Percentiles rank a stretch among this genome's conserved stretches.
Evolutionary conservation across 2,113 vertebrate species (phyloP).

Genomic region (Reinhardtius hippoglossoides): DNA sequence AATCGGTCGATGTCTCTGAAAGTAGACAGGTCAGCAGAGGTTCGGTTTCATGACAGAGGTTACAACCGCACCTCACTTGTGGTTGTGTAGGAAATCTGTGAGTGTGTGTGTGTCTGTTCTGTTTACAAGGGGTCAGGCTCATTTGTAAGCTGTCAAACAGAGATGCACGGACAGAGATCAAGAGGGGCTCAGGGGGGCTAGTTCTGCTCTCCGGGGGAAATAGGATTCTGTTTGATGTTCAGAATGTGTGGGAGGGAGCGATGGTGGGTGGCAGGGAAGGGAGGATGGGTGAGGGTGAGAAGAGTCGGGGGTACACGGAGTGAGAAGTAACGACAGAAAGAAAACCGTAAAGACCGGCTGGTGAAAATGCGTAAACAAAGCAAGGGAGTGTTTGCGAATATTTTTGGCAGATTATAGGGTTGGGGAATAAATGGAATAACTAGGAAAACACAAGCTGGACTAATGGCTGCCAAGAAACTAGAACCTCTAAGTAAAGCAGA

Average conservation of each 20-base stretch:
- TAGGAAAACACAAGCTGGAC: slow-evolving; percentile 17
- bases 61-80: slow-evolving; percentile 36
- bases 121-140: slow-evolving; percentile 72
- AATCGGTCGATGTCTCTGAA: slow-evolving; percentile 19
- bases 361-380: too few species aligned
- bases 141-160: slow-evolving; percentile 80
- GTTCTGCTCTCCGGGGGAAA: slow-evolving; percentile 50
- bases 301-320: neutral
- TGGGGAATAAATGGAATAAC: slow-evolving; percentile 13
- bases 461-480: slow-evolving; percentile 35
- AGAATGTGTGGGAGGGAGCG: slow-evolving; percentile 7
- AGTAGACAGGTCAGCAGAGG: slow-evolving; percentile 24
- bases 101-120: slow-evolving; percentile 35
- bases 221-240: slow-evolving; percentile 65
- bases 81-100: neutral
- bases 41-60: slow-evolving; percentile 56
- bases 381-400: neutral
- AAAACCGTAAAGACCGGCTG: neutral
- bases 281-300: neutral
- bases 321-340: neutral
- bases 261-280: slow-evolving; percentile 20
- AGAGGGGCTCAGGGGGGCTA: slow-evolving; percentile 41
- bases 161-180: slow-evolving; percentile 68
- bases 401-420: slow-evolving; percentile 6
- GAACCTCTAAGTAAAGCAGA: slow-evolving; percentile 23